Conservation (phyloP, 2,797 vertebrate species). For the Brachyrhaphis roseni region DNA sequence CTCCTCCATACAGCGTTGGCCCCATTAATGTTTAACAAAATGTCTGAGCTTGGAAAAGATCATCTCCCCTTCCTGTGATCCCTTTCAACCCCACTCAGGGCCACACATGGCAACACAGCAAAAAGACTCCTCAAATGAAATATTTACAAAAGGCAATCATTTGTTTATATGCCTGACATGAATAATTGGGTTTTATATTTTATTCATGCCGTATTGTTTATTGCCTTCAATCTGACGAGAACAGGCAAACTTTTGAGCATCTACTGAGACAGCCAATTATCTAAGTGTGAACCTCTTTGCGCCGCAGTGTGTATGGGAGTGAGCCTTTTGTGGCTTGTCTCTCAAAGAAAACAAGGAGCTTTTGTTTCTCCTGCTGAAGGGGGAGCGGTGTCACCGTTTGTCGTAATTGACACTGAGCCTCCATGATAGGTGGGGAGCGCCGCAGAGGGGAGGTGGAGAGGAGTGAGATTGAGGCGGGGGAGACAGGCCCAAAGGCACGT, state of each 20-base stretch:
- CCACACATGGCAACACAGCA: constrained; percentile 43
- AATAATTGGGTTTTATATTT: constrained; percentile 73
- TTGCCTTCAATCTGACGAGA: constrained; percentile 57
- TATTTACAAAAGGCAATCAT: constrained; percentile 75
- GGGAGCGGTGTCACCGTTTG: constrained; percentile 34
- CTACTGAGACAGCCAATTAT: constrained; percentile 68
- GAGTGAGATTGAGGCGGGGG: constrained; percentile 5
- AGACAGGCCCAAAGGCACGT: constrained; percentile 37
- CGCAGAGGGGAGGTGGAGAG: constrained; percentile 38
- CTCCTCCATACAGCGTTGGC: constrained; percentile 52
- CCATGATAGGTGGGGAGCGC: constrained; percentile 41
- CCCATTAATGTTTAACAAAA: constrained; percentile 76
- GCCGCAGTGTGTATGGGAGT: constrained; percentile 47
- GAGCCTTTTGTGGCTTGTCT: constrained; percentile 58
- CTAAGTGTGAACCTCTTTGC: constrained; percentile 65
- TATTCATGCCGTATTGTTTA: constrained; percentile 74
- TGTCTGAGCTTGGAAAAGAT: constrained; percentile 43
- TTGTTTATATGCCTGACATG: constrained; percentile 71
- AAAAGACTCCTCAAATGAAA: constrained; percentile 55
- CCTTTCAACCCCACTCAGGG: constrained; percentile 50
- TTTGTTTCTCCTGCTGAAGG: constrained; percentile 38
- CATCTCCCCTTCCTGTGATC: constrained; percentile 43
- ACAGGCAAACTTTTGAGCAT: constrained; percentile 51
- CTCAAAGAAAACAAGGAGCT: constrained; percentile 61
- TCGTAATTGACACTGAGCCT: constrained; percentile 66